These are phyloP conservation scores for Philopedon plagiatum DNA, from an alignment of 2,888 invertebrate genomes.

Conservation along the genomic window DNA sequence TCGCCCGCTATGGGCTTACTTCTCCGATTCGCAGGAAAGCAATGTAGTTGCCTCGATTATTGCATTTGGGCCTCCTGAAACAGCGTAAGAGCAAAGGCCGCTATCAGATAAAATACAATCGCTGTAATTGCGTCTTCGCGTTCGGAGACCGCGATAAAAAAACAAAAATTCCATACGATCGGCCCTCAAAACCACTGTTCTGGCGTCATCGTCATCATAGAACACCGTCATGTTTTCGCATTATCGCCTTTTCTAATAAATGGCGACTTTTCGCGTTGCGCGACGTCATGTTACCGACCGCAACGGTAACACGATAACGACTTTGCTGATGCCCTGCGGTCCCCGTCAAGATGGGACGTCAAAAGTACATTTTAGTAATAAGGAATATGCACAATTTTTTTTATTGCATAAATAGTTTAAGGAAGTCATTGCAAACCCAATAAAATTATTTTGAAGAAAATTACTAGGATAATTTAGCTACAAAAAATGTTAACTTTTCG, in stretches of 20 bases:
- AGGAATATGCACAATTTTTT: too few species aligned
- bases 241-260: slow-evolving; percentile 46
- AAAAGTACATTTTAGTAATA: too few species aligned
- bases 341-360: too few species aligned
- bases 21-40: too few species aligned
- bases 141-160: slow-evolving; percentile 2
- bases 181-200: slow-evolving; percentile 45
- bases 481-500: too few species aligned
- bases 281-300: not conserved
- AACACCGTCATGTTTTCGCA: slow-evolving; percentile 43
- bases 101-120: not conserved
- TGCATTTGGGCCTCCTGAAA: not conserved
- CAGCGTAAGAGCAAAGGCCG: not conserved
- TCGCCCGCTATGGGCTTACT: too few species aligned
- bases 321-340: not conserved
- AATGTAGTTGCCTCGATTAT: not conserved
- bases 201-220: slow-evolving; percentile 34
- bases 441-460: too few species aligned
- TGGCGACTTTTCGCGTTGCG: not conserved
- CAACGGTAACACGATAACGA: not conserved
- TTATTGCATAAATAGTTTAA: too few species aligned
- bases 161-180: slow-evolving; percentile 42
- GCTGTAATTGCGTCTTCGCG: slow-evolving; percentile 22
- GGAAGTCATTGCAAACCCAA: too few species aligned
- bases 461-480: too few species aligned